A percentile compares a stretch with the other conserved stretches of the same genome.
These are phyloP conservation scores for Scophthalmus maximus DNA, from an alignment of 2,113 vertebrate genomes.

Conservation along the genomic window DNA sequence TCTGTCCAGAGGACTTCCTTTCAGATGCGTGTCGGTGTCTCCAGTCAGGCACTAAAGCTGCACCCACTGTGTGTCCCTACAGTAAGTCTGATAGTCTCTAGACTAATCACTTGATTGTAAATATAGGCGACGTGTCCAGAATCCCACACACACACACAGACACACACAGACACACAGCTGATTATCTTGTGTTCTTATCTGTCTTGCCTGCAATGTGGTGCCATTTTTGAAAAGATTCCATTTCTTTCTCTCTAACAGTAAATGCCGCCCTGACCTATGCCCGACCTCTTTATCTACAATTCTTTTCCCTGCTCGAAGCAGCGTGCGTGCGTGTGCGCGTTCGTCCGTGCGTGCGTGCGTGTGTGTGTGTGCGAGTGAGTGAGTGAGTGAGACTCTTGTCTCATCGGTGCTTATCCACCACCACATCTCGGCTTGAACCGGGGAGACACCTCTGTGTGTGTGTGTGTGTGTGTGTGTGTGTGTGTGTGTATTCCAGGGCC, in stretches of 20 bases:
- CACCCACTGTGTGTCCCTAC: too few relatives aligned
- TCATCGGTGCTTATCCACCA: slow-evolving; percentile 24
- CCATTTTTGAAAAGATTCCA: too few relatives aligned
- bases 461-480: background rate
- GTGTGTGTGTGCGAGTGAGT: too few relatives aligned
- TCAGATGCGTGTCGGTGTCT: background rate
- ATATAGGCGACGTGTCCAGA: background rate
- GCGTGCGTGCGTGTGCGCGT: slow-evolving; percentile 1
- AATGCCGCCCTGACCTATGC: slow-evolving; percentile 25
- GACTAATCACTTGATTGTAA: background rate
- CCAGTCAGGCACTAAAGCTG: too few relatives aligned
- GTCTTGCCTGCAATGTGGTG: too few relatives aligned
- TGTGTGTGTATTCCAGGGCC: background rate
- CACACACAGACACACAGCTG: too few relatives aligned
- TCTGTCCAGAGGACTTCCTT: background rate
- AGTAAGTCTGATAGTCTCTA: too few relatives aligned
- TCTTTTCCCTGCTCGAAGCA: slow-evolving; percentile 10
- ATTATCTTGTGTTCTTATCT: background rate
- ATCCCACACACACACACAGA: background rate
- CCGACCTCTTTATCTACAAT: slow-evolving; percentile 35
- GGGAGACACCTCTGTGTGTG: background rate
- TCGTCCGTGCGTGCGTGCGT: background rate
- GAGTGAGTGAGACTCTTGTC: background rate
- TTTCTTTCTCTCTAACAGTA: slow-evolving; percentile 24
- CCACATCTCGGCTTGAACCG: slow-evolving; percentile 18